Evolutionary conservation across 2,797 vertebrate genomes (phyloP).

Genomic region (Craterocephalus amniculus): DNA sequence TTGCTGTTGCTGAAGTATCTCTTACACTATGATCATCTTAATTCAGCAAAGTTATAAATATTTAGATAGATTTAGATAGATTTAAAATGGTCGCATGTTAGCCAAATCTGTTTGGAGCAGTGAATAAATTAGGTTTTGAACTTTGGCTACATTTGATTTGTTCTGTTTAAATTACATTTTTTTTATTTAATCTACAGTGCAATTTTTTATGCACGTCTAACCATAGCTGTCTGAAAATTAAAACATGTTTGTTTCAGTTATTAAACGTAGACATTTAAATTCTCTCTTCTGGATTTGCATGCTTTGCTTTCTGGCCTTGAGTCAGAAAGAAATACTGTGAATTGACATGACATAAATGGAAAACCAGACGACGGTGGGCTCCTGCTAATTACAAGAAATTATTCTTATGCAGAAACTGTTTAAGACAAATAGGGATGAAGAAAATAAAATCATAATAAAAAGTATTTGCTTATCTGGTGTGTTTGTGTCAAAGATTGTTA

Average conservation of each 20-base stretch:
- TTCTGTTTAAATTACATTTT: no score
- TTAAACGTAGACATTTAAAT: conserved; percentile 10
- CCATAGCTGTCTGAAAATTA: no score
- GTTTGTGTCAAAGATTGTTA: neutral
- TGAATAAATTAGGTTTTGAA: no score
- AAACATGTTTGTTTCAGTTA: neutral
- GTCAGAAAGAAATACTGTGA: neutral
- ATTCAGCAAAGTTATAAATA: neutral
- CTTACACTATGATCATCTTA: no score
- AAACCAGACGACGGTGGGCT: neutral
- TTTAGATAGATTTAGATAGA: no score
- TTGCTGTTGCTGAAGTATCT: neutral
- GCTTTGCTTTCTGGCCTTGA: neutral
- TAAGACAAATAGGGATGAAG: neutral
- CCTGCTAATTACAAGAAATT: neutral
- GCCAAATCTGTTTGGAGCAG: no score
- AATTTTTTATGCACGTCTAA: no score
- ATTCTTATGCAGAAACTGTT: conserved; percentile 3
- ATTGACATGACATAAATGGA: neutral
- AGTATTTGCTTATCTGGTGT: neutral
- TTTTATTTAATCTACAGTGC: no score
- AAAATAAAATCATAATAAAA: neutral
- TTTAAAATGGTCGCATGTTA: no score
- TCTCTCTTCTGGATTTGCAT: conserved; percentile 5
- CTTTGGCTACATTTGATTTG: no score